Percentiles rank a stretch among this genome's conserved stretches.
Evolutionary conservation across 2,888 invertebrate genomes (phyloP).

Genomic region (Spisula solida): DNA sequence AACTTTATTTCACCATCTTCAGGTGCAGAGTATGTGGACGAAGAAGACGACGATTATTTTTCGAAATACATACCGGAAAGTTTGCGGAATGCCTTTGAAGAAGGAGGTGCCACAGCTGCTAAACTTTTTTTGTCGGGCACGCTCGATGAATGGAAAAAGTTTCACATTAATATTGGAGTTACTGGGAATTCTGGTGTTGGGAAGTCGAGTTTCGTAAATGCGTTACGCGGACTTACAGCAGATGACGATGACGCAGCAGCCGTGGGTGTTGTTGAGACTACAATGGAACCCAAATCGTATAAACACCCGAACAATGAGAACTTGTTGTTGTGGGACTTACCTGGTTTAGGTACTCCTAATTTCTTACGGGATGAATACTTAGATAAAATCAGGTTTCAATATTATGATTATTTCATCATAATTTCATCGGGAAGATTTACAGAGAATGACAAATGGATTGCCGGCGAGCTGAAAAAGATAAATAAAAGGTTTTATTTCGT

Average conservation of each 20-base stretch:
- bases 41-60: background rate
- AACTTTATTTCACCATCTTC: too few relatives aligned
- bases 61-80: background rate
- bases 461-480: background rate
- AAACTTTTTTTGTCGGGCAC: background rate
- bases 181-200: conserved; percentile 53
- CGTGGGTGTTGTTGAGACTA: conserved; percentile 54
- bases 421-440: conserved; percentile 56
- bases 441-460: conserved; percentile 61
- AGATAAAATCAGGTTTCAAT: conserved; percentile 22
- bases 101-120: background rate
- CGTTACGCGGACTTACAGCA: conserved; percentile 45
- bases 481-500: conserved; percentile 22
- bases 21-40: background rate
- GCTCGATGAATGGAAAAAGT: conserved; percentile 43
- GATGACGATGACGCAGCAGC: conserved; percentile 49
- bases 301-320: conserved; percentile 48
- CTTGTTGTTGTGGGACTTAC: conserved; percentile 62
- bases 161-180: conserved; percentile 38
- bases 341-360: conserved; percentile 64
- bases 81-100: background rate
- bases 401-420: conserved; percentile 62
- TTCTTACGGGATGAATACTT: conserved; percentile 48
- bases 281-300: conserved; percentile 40
- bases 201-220: conserved; percentile 58